Percentiles rank a stretch among this genome's conserved stretches.
Evolutionary conservation across 2,113 vertebrate species (phyloP).

Genomic region (Pedionomus torquatus): DNA sequence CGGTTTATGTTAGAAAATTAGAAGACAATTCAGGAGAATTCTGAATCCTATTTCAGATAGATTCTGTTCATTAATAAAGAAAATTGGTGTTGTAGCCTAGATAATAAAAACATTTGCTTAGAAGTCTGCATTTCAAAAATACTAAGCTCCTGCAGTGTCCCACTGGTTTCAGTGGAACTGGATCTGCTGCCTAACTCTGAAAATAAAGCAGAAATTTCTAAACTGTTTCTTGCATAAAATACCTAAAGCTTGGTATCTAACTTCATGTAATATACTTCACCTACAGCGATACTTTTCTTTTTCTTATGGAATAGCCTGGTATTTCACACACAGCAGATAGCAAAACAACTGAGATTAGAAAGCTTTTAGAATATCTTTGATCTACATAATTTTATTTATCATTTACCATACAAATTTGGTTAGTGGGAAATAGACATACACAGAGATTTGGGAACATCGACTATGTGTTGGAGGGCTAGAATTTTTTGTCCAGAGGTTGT

Average conservation of each 20-base stretch:
- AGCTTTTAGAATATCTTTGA: neutral
- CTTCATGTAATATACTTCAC: neutral
- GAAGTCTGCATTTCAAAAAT: neutral
- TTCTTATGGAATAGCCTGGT: neutral
- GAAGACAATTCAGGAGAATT: neutral
- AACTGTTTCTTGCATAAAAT: neutral
- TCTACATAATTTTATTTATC: neutral
- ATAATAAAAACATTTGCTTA: neutral
- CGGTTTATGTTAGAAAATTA: neutral
- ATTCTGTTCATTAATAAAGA: neutral
- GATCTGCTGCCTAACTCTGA: neutral
- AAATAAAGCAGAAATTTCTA: neutral
- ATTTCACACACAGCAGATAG: neutral
- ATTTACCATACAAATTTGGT: neutral
- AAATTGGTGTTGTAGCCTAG: neutral
- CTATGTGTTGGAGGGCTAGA: neutral
- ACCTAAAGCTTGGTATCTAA: neutral
- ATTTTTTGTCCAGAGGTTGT: neutral
- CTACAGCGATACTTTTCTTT: neutral
- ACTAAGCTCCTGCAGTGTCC: neutral
- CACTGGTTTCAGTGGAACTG: neutral
- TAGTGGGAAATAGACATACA: neutral
- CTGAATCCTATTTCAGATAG: neutral
- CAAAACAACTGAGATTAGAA: neutral
- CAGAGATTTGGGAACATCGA: neutral